phyloP scores from a whole-genome alignment of 2,888 invertebrate genomes.

The Microdon myrmicae region DNA sequence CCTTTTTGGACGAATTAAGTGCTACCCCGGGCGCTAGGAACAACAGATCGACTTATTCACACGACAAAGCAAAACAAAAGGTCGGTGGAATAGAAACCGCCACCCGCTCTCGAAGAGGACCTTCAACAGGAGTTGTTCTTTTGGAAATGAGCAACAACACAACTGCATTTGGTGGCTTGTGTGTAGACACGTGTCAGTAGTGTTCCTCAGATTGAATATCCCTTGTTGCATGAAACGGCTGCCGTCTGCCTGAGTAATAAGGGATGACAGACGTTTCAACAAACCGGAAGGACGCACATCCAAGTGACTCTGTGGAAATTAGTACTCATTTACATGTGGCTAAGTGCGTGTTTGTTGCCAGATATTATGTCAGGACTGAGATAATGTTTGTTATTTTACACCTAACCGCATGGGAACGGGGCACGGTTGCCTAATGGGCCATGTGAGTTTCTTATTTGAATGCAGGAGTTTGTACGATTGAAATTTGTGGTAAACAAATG shows the following conservation, averaged over 20 bases:
- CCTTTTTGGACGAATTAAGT: constrained; percentile 62
- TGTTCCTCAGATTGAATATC: constrained; percentile 67
- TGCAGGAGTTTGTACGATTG: too few species aligned
- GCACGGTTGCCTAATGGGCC: too few species aligned
- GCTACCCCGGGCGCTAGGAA: constrained; percentile 24
- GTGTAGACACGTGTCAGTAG: constrained; percentile 65
- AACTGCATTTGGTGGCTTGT: constrained; percentile 48
- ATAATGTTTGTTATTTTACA: constrained; percentile 50
- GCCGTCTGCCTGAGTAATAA: constrained; percentile 23
- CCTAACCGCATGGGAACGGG: constrained; percentile 13
- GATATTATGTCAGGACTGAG: constrained; percentile 43
- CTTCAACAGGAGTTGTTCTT: neutral
- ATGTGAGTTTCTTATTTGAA: too few species aligned
- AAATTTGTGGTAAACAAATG: too few species aligned
- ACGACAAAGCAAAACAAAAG: constrained; percentile 27
- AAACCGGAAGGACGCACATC: constrained; percentile 27
- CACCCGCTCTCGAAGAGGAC: constrained; percentile 40
- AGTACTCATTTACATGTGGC: constrained; percentile 44
- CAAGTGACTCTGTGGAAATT: constrained; percentile 41
- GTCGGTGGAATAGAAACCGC: constrained; percentile 19
- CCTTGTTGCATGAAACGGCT: constrained; percentile 49
- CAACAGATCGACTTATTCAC: constrained; percentile 29
- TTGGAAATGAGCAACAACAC: constrained; percentile 45
- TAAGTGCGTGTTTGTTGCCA: constrained; percentile 23
- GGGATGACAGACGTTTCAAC: constrained; percentile 28